Conservation (phyloP, 1,140 invertebrate genomes). For the Pseudomyrmex flavicornis region DNA sequence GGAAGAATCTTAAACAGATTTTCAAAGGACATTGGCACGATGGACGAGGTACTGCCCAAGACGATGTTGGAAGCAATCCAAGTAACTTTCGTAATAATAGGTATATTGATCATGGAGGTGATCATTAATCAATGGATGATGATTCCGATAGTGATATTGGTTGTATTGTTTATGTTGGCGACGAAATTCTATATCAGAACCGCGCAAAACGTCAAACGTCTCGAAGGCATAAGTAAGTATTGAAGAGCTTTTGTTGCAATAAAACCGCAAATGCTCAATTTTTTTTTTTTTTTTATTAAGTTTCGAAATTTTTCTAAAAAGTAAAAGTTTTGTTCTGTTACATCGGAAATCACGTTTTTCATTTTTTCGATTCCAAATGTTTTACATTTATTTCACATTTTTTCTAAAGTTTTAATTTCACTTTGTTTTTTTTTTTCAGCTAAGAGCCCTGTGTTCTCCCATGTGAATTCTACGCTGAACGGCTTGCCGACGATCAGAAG, state of each 20-base stretch:
- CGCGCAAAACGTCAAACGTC: slow-evolving; percentile 87
- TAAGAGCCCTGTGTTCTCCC: slow-evolving; percentile 93
- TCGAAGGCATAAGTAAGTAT: slow-evolving; percentile 85
- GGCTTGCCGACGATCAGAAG: slow-evolving; percentile 94
- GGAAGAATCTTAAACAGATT: slow-evolving; percentile 92
- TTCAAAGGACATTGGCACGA: slow-evolving; percentile 92
- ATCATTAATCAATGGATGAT: slow-evolving; percentile 87
- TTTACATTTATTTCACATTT: no score
- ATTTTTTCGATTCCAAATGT: no score
- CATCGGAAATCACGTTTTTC: no score
- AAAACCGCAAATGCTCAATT: no score
- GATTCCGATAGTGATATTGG: slow-evolving; percentile 86
- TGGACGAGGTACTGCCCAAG: slow-evolving; percentile 92
- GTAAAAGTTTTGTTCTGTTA: no score
- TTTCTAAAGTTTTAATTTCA: not conserved
- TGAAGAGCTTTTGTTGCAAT: not conserved
- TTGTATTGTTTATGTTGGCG: slow-evolving; percentile 85
- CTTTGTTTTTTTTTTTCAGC: slow-evolving; percentile 81
- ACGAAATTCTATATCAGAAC: slow-evolving; percentile 87
- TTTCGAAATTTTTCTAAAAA: no score
- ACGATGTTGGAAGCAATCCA: slow-evolving; percentile 89
- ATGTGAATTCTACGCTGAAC: slow-evolving; percentile 91
- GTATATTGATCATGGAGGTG: slow-evolving; percentile 85
- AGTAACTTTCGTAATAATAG: slow-evolving; percentile 79
- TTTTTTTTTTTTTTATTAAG: no score